Conservation (phyloP, 35 echinoderm and acorn worm species). For the Chiridota heheva region DNA sequence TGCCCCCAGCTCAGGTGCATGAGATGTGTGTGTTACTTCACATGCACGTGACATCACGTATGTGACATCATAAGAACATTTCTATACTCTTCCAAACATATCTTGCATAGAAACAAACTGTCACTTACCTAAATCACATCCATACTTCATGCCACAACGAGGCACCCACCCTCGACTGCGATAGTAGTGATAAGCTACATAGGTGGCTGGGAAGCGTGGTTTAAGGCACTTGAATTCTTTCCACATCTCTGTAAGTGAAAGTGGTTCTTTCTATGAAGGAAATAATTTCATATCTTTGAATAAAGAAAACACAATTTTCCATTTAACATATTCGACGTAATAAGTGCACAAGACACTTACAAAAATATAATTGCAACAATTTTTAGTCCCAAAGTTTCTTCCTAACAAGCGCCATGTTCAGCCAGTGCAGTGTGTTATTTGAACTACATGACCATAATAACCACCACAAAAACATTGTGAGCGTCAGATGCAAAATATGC, state of each 20-base stretch:
- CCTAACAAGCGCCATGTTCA: no score
- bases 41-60: background rate
- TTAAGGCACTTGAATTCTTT: constrained; percentile 48
- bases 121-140: constrained; percentile 91
- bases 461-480: no score
- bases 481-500: no score
- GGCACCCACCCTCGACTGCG: constrained; percentile 97
- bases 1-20: background rate
- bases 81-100: background rate
- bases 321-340: no score
- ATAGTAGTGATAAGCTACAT: constrained; percentile 85
- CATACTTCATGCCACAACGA: constrained; percentile 78
- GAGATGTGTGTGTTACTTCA: background rate
- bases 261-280: constrained; percentile 17
- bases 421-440: no score
- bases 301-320: background rate
- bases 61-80: background rate
- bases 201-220: constrained; percentile 65
- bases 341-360: no score
- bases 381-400: no score
- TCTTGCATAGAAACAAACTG: background rate
- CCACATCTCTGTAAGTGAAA: constrained; percentile 75
- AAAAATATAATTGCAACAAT: no score
- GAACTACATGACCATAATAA: no score
- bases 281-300: background rate